phyloP scores from a whole-genome alignment of 2,797 vertebrate species.

The Lutjanus argentimaculatus region DNA sequence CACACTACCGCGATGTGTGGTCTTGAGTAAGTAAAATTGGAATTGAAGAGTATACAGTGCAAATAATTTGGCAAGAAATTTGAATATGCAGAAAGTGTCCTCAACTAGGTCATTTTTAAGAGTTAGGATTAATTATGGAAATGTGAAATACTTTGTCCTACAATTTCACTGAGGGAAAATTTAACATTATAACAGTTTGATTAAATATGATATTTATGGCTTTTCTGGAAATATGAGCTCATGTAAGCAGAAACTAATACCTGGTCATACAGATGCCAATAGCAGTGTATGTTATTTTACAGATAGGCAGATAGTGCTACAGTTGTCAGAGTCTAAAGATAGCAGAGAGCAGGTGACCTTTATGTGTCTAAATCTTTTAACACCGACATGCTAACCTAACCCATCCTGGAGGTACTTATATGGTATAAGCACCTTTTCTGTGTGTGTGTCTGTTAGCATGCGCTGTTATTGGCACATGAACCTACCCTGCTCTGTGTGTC shows the following conservation, averaged over 20 bases:
- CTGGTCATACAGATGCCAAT: not conserved
- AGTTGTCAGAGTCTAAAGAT: constrained; percentile 32
- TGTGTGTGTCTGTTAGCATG: not conserved
- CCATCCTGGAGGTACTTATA: not conserved
- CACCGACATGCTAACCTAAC: constrained; percentile 1
- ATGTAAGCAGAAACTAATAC: not conserved
- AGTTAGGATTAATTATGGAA: not conserved
- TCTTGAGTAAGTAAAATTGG: no score
- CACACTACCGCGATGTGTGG: no score
- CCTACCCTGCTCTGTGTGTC: constrained; percentile 28
- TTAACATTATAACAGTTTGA: no score
- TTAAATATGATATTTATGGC: no score
- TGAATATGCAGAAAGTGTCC: constrained; percentile 8
- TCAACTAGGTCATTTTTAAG: not conserved
- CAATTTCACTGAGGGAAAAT: not conserved
- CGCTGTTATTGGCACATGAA: constrained; percentile 12
- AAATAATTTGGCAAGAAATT: constrained; percentile 4
- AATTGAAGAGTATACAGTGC: not conserved
- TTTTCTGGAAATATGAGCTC: not conserved
- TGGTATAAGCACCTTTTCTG: constrained; percentile 2
- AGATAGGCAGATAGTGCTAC: not conserved
- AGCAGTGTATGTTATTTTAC: not conserved
- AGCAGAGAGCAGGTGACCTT: constrained; percentile 20
- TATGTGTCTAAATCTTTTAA: constrained; percentile 29
- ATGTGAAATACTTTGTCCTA: not conserved